Evolutionary conservation across 2,113 vertebrate species (phyloP), one percentile per base, ranked within the genome.

Genomic region (Rhinolophus ferrumequinum): DNA sequence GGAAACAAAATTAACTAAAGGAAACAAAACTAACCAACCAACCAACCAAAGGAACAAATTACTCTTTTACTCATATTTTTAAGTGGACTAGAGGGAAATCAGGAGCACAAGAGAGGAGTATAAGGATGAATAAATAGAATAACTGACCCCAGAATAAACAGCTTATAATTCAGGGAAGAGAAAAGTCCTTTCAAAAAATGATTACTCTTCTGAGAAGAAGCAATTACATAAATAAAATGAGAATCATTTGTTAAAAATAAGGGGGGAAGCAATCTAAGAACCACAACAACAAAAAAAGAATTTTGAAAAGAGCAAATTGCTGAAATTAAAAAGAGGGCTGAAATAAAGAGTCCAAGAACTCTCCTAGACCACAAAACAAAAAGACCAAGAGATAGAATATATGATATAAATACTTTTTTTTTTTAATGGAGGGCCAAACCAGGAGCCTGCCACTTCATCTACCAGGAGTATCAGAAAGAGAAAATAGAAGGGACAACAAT

Each of bases 251-350:
- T 24, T 75, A 13, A 30, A 75, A 75, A 47, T 75, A 75, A 75
- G 26, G 41, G 26, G 13, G 3, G 14, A 6, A 4, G 5, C 21
- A 86, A 60, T 70, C 83, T 50, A 85, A 75, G 30, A 88, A 75
- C 30, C 87, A 79, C 41, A 86, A 7, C 41, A 44, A 62, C 60
- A 87, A 28, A 67, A 66, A 58, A 70, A 58, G 21, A 69, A 83
- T 70, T 88, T 88, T 41, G 22, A 15, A 76, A 82, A 83, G 28
- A 77, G 89, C 89, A 89, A 89, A 70, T 84, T 77, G n/a, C n/a
- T 93, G 47, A 89, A 88, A 77, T 77, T 84, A 26, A 89, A 95
- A 93, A 88, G 60, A 44, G 22, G 1, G 22, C 62, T 77, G 28
- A 88, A 84, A 77, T 54, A 56, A 75, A 54, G 16, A 62, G 56